Conservation (phyloP, 2,113 vertebrate genomes). For the Brachyistius frenatus region DNA sequence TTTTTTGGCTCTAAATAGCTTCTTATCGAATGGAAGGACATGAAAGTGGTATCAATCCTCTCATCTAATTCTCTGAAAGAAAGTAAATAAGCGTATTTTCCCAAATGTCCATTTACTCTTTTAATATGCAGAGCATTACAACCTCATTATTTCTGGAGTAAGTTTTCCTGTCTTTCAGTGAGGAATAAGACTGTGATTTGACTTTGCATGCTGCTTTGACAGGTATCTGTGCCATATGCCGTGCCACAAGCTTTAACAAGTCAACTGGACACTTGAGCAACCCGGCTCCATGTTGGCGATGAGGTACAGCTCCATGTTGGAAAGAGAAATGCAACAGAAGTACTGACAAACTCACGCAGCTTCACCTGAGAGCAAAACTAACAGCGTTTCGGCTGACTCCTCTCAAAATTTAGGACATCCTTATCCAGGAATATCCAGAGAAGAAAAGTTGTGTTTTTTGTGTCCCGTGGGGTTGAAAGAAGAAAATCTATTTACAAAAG, state of each 20-base stretch:
- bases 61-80: not conserved
- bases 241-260: constrained; percentile 12
- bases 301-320: constrained; percentile 49
- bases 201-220: constrained; percentile 84
- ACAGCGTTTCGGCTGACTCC: constrained; percentile 52
- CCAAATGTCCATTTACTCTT: constrained; percentile 39
- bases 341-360: constrained; percentile 32
- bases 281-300: constrained; percentile 6
- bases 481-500: constrained; percentile 98
- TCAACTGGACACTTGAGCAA: not conserved
- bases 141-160: constrained; percentile 72
- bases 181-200: constrained; percentile 84
- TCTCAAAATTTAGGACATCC: constrained; percentile 28
- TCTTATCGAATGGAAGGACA: not conserved
- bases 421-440: constrained; percentile 33
- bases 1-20: too few species aligned
- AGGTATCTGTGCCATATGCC: constrained; percentile 79
- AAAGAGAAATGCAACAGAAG: constrained; percentile 14
- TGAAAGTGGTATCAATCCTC: not conserved
- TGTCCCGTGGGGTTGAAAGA: constrained; percentile 92
- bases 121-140: constrained; percentile 86
- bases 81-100: not conserved
- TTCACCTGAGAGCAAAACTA: constrained; percentile 64
- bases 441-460: constrained; percentile 77
- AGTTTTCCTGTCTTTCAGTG: constrained; percentile 79